These are phyloP conservation scores for Drosophila greeni DNA, from an alignment of 2,888 invertebrate genomes.

Conservation along the genomic window DNA sequence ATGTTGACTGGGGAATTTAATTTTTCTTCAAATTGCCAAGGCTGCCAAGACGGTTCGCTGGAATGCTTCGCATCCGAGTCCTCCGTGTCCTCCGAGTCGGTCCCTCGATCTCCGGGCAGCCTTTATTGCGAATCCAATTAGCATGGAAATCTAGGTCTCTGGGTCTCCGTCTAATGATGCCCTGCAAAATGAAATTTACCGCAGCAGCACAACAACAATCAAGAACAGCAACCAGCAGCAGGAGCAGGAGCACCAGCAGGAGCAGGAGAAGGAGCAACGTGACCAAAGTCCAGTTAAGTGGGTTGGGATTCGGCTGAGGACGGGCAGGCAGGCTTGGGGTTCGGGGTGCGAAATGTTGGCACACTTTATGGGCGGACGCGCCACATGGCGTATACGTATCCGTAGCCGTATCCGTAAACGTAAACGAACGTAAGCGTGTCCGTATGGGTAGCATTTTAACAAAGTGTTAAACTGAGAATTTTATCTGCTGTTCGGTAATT, in stretches of 20 bases:
- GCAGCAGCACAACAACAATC: conserved; percentile 29
- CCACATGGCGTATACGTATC: conserved; percentile 62
- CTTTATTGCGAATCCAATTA: conserved; percentile 62
- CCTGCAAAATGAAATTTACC: conserved; percentile 59
- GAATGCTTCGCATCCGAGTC: conserved; percentile 15
- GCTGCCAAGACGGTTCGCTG: conserved; percentile 21
- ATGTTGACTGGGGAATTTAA: conserved; percentile 37
- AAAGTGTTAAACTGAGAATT: conserved; percentile 75
- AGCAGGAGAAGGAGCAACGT: conserved; percentile 30
- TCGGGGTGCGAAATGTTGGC: conserved; percentile 53
- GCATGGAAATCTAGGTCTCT: conserved; percentile 58
- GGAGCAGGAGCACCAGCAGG: not conserved
- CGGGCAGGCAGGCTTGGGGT: conserved; percentile 5
- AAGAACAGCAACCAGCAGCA: conserved; percentile 29
- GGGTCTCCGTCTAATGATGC: conserved; percentile 54
- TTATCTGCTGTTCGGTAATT: conserved; percentile 73
- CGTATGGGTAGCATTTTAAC: conserved; percentile 67
- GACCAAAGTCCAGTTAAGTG: conserved; percentile 52
- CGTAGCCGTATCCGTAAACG: conserved; percentile 42
- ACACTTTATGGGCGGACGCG: conserved; percentile 62
- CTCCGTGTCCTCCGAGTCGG: conserved; percentile 30
- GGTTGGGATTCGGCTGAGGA: conserved; percentile 15
- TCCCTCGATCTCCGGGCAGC: conserved; percentile 42
- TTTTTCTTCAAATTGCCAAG: conserved; percentile 32
- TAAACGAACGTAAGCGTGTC: conserved; percentile 40